phyloP scores from a whole-genome alignment of 2,797 vertebrate genomes.

The Propithecus deckenii region DNA sequence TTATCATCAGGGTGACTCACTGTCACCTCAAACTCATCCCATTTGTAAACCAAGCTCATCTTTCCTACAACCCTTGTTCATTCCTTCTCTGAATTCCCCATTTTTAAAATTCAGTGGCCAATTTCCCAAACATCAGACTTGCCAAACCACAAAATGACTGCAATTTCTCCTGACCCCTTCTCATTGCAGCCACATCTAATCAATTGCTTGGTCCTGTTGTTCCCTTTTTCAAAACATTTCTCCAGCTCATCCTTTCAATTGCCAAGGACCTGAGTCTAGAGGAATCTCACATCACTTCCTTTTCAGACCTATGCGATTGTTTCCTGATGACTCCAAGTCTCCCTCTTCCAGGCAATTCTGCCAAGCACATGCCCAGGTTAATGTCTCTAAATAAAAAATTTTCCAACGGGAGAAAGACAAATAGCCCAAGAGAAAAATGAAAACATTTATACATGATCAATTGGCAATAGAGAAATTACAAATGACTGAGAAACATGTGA shows the following conservation, averaged over 20 bases:
- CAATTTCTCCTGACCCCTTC: not conserved
- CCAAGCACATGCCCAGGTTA: not conserved
- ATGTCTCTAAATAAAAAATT: constrained; percentile 31
- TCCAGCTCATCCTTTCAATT: not conserved
- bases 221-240: not conserved
- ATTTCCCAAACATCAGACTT: not conserved
- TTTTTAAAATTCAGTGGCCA: not conserved
- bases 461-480: constrained; percentile 11
- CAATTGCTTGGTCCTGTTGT: not conserved
- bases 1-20: not conserved
- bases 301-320: not conserved
- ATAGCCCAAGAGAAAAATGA: not conserved
- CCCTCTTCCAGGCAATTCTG: not conserved
- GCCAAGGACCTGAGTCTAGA: not conserved
- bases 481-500: constrained; percentile 5
- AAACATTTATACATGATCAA: not conserved
- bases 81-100: not conserved
- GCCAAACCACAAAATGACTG: not conserved
- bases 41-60: not conserved
- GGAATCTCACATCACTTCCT: not conserved
- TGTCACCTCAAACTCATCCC: not conserved
- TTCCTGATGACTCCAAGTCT: not conserved
- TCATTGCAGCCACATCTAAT: not conserved
- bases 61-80: not conserved
- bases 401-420: constrained; percentile 35